phyloP scores from a whole-genome alignment of 2,888 invertebrate species.

The Timandra comae region DNA sequence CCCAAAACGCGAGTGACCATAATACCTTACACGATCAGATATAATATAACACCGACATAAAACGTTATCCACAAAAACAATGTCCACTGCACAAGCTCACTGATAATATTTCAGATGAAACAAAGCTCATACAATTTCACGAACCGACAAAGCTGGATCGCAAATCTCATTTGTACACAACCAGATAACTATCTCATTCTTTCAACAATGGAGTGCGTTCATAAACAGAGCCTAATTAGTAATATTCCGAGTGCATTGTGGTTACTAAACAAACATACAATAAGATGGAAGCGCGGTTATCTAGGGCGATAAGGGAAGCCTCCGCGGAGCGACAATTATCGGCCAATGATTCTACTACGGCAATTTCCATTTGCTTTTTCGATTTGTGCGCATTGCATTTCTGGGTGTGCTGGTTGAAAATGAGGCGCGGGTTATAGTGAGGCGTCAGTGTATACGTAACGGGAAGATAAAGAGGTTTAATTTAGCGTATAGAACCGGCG shows the following conservation, averaged over 20 bases:
- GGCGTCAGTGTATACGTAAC: slow-evolving; percentile 1
- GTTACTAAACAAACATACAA: slow-evolving; percentile 64
- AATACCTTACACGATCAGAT: slow-evolving; percentile 18
- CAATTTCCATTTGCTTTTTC: background rate
- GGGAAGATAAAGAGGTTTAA: slow-evolving; percentile 11
- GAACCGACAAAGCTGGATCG: slow-evolving; percentile 71
- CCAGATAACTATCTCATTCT: slow-evolving; percentile 73
- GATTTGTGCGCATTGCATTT: background rate
- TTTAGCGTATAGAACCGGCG: slow-evolving; percentile 11
- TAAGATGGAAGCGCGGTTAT: slow-evolving; percentile 68
- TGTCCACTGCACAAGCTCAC: slow-evolving; percentile 43
- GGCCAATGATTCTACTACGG: slow-evolving; percentile 41
- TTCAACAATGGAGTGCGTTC: slow-evolving; percentile 71
- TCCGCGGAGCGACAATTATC: slow-evolving; percentile 69
- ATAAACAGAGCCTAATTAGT: slow-evolving; percentile 75
- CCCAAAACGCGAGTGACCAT: slow-evolving; percentile 22
- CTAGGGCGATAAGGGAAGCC: slow-evolving; percentile 67
- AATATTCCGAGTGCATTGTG: slow-evolving; percentile 74
- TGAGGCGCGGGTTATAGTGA: background rate
- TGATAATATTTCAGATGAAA: slow-evolving; percentile 60
- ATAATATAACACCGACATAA: slow-evolving; percentile 11
- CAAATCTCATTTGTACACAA: slow-evolving; percentile 74
- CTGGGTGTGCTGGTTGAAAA: background rate
- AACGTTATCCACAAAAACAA: slow-evolving; percentile 42
- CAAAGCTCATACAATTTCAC: slow-evolving; percentile 65